These are phyloP conservation scores for Mobula hypostoma DNA, from an alignment of 2,113 vertebrate species.

Conservation along the genomic window DNA sequence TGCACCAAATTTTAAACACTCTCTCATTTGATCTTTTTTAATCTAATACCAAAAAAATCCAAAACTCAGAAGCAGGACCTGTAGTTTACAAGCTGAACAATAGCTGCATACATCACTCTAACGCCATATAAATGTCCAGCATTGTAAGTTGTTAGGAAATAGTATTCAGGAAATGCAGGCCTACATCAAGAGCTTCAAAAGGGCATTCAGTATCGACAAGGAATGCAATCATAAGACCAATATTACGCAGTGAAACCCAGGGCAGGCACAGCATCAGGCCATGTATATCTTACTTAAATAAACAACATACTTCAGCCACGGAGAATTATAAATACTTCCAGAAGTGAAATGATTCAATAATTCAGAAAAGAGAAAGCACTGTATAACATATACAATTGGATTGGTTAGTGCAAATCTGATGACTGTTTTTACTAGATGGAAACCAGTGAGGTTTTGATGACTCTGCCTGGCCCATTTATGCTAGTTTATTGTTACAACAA, in stretches of 20 bases:
- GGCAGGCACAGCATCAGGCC: background rate
- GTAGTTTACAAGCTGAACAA: background rate
- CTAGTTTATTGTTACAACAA: background rate
- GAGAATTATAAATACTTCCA: conserved; percentile 19
- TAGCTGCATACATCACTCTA: background rate
- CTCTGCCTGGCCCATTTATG: too few species aligned
- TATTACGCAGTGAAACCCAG: conserved; percentile 16
- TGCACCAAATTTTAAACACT: background rate
- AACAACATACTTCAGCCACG: background rate
- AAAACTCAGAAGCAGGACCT: background rate
- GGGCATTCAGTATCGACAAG: conserved; percentile 25
- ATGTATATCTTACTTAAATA: conserved; percentile 9
- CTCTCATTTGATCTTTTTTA: background rate
- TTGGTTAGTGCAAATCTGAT: background rate
- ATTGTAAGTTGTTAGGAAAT: conserved; percentile 19
- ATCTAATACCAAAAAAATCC: background rate
- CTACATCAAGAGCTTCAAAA: conserved; percentile 19
- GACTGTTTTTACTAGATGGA: background rate
- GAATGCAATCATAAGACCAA: conserved; percentile 33
- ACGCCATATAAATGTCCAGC: background rate
- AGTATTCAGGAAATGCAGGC: conserved; percentile 4
- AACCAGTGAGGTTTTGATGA: background rate
- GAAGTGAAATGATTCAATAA: conserved; percentile 1
- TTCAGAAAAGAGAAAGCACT: background rate
- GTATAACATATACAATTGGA: background rate